Conservation (phyloP, 2,888 invertebrate species). For the Liodrosophila aerea region DNA sequence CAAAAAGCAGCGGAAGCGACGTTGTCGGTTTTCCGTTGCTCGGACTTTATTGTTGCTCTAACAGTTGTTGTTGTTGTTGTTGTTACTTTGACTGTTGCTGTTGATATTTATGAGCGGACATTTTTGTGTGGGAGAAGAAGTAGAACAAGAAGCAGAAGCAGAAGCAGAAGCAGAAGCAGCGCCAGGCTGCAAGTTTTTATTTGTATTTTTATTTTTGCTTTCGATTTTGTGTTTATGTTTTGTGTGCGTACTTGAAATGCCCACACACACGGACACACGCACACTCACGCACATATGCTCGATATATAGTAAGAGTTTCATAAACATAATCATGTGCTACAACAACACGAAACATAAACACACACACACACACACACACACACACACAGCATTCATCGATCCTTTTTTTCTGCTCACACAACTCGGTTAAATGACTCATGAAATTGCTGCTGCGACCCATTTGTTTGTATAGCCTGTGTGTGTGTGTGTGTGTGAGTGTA, state of each 20-base stretch:
- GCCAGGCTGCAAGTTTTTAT: constrained; percentile 44
- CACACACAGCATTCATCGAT: constrained; percentile 59
- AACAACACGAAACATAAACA: constrained; percentile 21
- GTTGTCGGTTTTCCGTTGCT: constrained; percentile 62
- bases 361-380: constrained; percentile 18
- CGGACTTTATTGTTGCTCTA: constrained; percentile 8
- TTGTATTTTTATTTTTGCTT: constrained; percentile 45
- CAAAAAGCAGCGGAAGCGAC: constrained; percentile 65
- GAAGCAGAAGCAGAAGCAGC: too few species aligned
- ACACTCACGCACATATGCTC: constrained; percentile 1
- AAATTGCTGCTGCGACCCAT: constrained; percentile 73
- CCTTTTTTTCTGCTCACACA: constrained; percentile 58
- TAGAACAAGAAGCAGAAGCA: too few species aligned
- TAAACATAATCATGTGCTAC: constrained; percentile 70
- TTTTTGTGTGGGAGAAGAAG: constrained; percentile 27
- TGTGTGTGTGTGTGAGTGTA: constrained; percentile 7
- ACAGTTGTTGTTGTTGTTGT: constrained; percentile 9
- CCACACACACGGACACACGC: constrained; percentile 34
- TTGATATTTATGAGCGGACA: constrained; percentile 57
- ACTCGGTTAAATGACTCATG: constrained; percentile 76
- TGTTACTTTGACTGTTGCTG: constrained; percentile 15
- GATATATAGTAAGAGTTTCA: constrained; percentile 37
- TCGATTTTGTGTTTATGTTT: constrained; percentile 74
- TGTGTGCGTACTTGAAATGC: constrained; percentile 65
- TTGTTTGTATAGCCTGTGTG: constrained; percentile 48